Conservation (phyloP, 2,888 invertebrate genomes). For the Aspidiotus rigidus region DNA sequence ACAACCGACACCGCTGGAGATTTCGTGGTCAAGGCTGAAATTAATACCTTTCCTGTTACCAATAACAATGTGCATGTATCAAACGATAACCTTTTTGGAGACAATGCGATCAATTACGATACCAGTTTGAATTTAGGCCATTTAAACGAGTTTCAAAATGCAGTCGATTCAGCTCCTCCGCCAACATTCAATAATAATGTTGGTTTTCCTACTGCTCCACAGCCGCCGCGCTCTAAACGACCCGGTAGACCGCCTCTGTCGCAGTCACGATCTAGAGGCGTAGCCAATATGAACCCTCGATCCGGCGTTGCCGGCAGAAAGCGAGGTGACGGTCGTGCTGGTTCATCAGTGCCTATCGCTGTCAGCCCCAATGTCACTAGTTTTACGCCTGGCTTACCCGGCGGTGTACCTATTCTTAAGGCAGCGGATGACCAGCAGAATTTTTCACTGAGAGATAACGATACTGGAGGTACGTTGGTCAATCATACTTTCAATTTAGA, state of each 20-base stretch:
- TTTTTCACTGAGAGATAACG: not conserved
- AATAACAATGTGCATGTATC: no score
- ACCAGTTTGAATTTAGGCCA: no score
- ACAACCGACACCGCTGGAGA: no score
- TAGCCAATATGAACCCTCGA: not conserved
- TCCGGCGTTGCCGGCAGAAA: slow-evolving; percentile 5
- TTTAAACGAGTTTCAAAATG: no score
- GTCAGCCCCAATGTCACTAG: slow-evolving; percentile 2
- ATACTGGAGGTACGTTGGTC: not conserved
- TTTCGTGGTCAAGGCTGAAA: no score
- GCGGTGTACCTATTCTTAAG: slow-evolving; percentile 27
- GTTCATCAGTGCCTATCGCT: not conserved
- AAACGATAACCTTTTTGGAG: no score
- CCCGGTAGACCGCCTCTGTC: not conserved
- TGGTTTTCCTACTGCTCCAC: not conserved
- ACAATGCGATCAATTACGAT: no score
- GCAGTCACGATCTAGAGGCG: slow-evolving; percentile 7
- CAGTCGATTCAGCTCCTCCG: no score
- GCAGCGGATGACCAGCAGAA: slow-evolving; percentile 1
- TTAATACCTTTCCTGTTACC: no score
- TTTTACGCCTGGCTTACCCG: slow-evolving; percentile 35
- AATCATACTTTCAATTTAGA: slow-evolving; percentile 9
- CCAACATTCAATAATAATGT: no score
- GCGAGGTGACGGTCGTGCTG: not conserved
- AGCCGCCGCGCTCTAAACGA: not conserved